Base-by-base conservation (phyloP, 1,140 invertebrate genomes). In the Eueides isabella region DNA sequence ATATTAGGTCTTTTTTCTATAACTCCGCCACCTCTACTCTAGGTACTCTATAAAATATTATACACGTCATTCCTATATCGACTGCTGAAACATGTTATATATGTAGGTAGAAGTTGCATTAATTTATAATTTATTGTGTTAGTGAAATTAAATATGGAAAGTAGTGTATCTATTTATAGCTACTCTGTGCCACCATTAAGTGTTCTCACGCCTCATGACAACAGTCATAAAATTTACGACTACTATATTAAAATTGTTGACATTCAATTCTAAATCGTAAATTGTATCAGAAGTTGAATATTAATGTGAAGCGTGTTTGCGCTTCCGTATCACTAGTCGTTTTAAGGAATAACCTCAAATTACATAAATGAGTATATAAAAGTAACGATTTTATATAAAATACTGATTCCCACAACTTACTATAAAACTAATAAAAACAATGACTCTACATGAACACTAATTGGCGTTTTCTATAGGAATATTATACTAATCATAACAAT, bases 1-100 rank as follows among this genome's bases (percentile, higher is more conserved):
- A 93, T 93, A 94, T 94, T 93, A 94, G 90, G 89, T 93, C 86
- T 92, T 93, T 93, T 93, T 93, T 93, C 91, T 92, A 90, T 91
- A 90, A 88, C 86, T 86, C 84, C 85, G 85, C 85, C 88, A 87
- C 85, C 86, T 91, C 86, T 87, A 86, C 78, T 72, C 71, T 72
- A 76, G 74, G 55, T 71, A 64, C 69, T 55, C 65, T 74, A 68
- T 71, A 65, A 38, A 31, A 30, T 30, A 63, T 30, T 30, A 63
- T 63, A 31, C 19, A 26, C 48, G 48, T 55, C 26, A 55, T 55
- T 55, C 9, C 9, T 19, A 55, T 55, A n/a, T 55, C 19, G 48
- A 55, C 19, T 19, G 19, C 11, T 26, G 11, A 6, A 67, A 67
- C 61, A 68, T 19, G 26, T 35, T 41, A 23, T 38, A n/a, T 66